Evolutionary conservation across 2,797 vertebrate genomes (phyloP), one percentile per base, ranked within the genome.

Genomic region (Pipistrellus pipistrellus): DNA sequence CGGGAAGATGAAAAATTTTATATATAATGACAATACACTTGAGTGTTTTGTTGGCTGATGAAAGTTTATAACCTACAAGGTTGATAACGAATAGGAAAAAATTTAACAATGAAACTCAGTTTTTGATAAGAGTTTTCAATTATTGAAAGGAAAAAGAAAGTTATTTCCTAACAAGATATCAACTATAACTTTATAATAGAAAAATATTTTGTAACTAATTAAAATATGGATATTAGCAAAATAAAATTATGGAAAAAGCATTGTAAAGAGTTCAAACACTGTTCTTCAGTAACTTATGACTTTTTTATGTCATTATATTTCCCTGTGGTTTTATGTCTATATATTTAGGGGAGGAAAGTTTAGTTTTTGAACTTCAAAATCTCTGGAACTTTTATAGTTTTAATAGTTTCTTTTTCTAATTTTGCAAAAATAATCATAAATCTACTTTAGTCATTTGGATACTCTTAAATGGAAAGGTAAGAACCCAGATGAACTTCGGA

Each of bases 171-270:
- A 44, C 72, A 38, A 68, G 35, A 81, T 81, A 44, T 59, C 41
- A 85, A 57, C 64, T 85, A 77, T 59, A 68, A 3, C 82, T 95
- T 88, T 71, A 85, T 55, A 81, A 23, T 32, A 86, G 32, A 55
- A 93, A 87, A 73, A 73, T 30, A 35, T 27, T 92, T 88, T 85
- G 20, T 32, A 64, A 53, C 17, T 53, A 90, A 64, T 85, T 81
- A 88, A 73, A 81, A 82, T 85, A 41, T 71, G 86, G 90, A 35
- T 91, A 57, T 41, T 35, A 53, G 12, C n/a, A 66, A 18, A 75
- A 38, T 62, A 72, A 86, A 80, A 62, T 48, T 59, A 59, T 72
- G 12, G 2, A 35, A 80, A 92, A 92, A 78, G 2, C 38, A 64
- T 8, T 94, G 35, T 35, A 64, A 68, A 76, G 2, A n/a, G 1